Base-by-base conservation (phyloP, 2,797 vertebrate species). In the Alcedo atthis region DNA sequence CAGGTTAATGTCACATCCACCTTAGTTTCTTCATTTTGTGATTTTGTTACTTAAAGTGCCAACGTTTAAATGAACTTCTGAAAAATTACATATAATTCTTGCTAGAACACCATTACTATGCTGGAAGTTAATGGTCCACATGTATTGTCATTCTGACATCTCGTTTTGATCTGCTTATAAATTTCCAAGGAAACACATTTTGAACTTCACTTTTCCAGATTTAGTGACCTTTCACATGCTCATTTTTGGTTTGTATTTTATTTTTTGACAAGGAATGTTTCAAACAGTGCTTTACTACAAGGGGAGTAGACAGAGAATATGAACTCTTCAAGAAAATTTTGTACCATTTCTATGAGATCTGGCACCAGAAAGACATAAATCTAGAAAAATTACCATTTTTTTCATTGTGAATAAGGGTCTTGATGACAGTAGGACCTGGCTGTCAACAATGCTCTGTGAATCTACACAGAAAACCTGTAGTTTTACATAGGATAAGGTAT, bases 31-130 rank as follows among this genome's bases (percentile, higher is more conserved):
- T 83, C 25, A 55, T 62, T 81, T 82, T 59, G 22, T 69, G 43
- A 67, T 75, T 93, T 89, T 87, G 82, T 85, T 90, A 90, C 82
- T 92, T 90, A 59, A 88, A 85, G 43, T 81, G 45, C 9, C 62
- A 64, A 66, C 57, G 7, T 22, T 75, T 89, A 71, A 79, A 87
- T 55, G 45, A 95, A 68, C 42, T 86, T 20, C 49, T 80, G 81
- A 87, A 88, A 89, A 87, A 91, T 82, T 13, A 84, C 28, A 26
- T 17, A 12, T 16, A 74, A 75, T 55, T 87, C 63, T 49, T 79
- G 30, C 33, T 33, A n/a, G 54, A 92, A 40, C 4, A 42, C 24
- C 35, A 59, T 75, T 89, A 45, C 79, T 80, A 8, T 12, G 58
- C 12, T 55, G 54, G 86, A 79, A 86, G 2, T 43, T 88, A 68